Evolutionary conservation across 1,140 invertebrate genomes (phyloP).

Genomic region (Apis florea): DNA sequence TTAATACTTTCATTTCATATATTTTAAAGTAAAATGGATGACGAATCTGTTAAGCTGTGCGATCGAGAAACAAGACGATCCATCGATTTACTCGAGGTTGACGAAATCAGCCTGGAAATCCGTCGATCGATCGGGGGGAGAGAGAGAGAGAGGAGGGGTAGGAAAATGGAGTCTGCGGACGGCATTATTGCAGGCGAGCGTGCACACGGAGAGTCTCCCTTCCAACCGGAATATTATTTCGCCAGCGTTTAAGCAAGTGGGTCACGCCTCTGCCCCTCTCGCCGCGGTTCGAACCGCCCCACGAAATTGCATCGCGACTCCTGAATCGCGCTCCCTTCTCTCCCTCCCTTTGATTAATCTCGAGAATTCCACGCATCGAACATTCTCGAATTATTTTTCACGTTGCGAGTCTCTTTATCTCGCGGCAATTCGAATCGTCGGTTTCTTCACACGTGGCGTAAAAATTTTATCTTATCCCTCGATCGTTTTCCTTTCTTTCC

Average conservation of each 20-base stretch:
- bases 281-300: slow-evolving; percentile 40
- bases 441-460: too few species aligned
- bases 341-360: slow-evolving; percentile 44
- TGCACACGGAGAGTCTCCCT: slow-evolving; percentile 55
- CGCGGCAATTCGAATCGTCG: too few species aligned
- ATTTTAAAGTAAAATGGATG: too few species aligned
- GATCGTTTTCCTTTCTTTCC: too few species aligned
- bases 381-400: too few species aligned
- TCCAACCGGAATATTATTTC: slow-evolving; percentile 63
- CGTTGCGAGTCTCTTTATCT: too few species aligned
- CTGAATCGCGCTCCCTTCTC: neutral
- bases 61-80: neutral
- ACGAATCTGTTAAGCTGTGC: too few species aligned
- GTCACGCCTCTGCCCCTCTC: slow-evolving; percentile 51
- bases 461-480: too few species aligned
- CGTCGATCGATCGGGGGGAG: neutral
- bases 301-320: slow-evolving; percentile 50
- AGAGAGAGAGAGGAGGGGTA: neutral
- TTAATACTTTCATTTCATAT: too few species aligned
- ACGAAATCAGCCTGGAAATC: too few species aligned
- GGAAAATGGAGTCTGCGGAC: slow-evolving; percentile 47
- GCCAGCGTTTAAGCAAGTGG: slow-evolving; percentile 64
- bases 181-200: slow-evolving; percentile 44
- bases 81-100: too few species aligned
- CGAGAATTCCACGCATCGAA: neutral